Percentiles rank a stretch among this genome's conserved stretches.
Evolutionary conservation across 1,140 invertebrate species (phyloP).

Genomic region (Oscheius sp.): DNA sequence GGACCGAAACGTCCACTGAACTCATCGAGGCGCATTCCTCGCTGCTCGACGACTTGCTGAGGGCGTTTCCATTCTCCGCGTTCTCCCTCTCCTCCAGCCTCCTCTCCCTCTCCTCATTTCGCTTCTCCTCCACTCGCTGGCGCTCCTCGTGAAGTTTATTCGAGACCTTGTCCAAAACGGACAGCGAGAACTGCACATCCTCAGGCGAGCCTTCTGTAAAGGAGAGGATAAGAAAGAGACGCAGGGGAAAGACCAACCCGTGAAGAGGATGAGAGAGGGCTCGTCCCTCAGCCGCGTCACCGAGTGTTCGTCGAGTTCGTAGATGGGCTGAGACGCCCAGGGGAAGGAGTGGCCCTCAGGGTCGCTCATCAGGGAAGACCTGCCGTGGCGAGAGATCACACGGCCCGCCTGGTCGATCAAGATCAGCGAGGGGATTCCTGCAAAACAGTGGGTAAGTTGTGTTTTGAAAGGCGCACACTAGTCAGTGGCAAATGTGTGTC

Average conservation of each 20-base stretch:
- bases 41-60: conserved; percentile 8
- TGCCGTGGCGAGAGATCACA: conserved; percentile 32
- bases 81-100: conserved; percentile 3
- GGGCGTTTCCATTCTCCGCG: conserved; percentile 3
- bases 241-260: not conserved
- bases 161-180: not conserved
- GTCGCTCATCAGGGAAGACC: conserved; percentile 23
- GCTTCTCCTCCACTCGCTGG: not conserved
- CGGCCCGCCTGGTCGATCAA: conserved; percentile 26
- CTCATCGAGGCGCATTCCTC: conserved; percentile 11
- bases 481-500: no score
- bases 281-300: conserved; percentile 29
- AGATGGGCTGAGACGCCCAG: conserved; percentile 24
- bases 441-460: not conserved
- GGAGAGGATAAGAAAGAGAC: not conserved
- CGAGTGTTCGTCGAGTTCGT: conserved; percentile 35
- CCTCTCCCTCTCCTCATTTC: conserved; percentile 13
- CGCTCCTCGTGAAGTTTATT: conserved; percentile 7
- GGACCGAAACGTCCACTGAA: conserved; percentile 17
- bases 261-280: conserved; percentile 39
- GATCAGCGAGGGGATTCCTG: conserved; percentile 28
- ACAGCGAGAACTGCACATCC: conserved; percentile 30
- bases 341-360: conserved; percentile 31
- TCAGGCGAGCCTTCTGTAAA: conserved; percentile 31
- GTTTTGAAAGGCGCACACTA: no score